Conservation (phyloP, 2,888 invertebrate genomes). For the Polietes domitor region DNA sequence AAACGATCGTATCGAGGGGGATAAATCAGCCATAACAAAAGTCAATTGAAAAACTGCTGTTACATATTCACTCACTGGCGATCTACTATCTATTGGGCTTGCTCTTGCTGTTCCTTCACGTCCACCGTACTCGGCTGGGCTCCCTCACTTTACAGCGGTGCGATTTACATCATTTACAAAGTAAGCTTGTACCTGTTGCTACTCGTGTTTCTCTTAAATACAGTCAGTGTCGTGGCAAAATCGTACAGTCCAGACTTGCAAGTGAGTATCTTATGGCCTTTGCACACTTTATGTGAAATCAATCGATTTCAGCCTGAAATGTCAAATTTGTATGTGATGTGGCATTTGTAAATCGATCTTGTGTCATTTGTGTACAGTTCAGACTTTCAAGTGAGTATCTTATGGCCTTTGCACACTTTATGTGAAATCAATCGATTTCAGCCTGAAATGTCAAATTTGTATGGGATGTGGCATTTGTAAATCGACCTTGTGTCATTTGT, state of each 20-base stretch:
- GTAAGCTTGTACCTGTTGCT: slow-evolving; percentile 3
- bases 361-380: too few relatives aligned
- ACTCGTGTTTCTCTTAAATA: not conserved
- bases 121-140: not conserved
- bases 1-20: not conserved
- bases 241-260: not conserved
- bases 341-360: too few relatives aligned
- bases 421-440: too few relatives aligned
- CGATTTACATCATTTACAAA: slow-evolving; percentile 3
- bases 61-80: not conserved
- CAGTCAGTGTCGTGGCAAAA: not conserved
- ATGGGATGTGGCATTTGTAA: too few relatives aligned
- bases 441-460: too few relatives aligned
- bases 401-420: too few relatives aligned
- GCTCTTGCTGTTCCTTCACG: not conserved
- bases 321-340: too few relatives aligned
- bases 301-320: too few relatives aligned
- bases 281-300: too few relatives aligned
- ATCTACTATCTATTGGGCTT: not conserved
- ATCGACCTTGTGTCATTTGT: too few relatives aligned
- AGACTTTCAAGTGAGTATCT: too few relatives aligned
- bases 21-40: not conserved
- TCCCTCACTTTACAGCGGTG: not conserved
- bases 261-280: too few relatives aligned
- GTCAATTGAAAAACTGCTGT: not conserved